A percentile compares a stretch with the other conserved stretches of the same genome.
Conservation (phyloP, 2,797 vertebrate species). For the Pterois miles region DNA sequence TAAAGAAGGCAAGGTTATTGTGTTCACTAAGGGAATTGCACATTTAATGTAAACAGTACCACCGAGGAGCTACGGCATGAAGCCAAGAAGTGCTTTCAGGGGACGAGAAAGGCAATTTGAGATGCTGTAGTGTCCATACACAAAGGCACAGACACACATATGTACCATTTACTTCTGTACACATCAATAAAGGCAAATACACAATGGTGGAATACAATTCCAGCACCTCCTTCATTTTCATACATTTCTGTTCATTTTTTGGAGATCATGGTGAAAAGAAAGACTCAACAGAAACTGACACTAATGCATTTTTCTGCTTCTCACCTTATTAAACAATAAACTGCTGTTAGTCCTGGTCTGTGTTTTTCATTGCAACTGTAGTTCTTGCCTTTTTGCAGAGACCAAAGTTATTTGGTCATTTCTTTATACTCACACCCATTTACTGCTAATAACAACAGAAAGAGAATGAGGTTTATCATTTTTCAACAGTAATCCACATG, state of each 20-base stretch:
- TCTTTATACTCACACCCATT: too few species aligned
- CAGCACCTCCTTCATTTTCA: not conserved
- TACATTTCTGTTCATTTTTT: not conserved
- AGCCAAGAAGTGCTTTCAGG: constrained; percentile 46
- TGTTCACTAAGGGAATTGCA: constrained; percentile 45
- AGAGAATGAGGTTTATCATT: not conserved
- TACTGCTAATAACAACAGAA: too few species aligned
- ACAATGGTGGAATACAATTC: not conserved
- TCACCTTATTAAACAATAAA: not conserved
- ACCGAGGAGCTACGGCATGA: constrained; percentile 4
- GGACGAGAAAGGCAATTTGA: not conserved
- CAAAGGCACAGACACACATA: not conserved
- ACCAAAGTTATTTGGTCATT: not conserved
- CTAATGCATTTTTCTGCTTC: not conserved
- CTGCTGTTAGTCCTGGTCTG: not conserved
- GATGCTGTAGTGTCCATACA: not conserved
- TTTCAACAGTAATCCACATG: not conserved
- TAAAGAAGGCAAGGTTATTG: constrained; percentile 33
- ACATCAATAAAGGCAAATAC: not conserved
- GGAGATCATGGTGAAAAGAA: not conserved
- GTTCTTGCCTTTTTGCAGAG: not conserved
- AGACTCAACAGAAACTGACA: not conserved
- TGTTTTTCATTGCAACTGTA: not conserved
- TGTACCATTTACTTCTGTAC: not conserved
- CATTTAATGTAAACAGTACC: constrained; percentile 48